A percentile compares a stretch with the other conserved stretches of the same genome.
Conservation (phyloP, 2,113 vertebrate species). For the Bubalus kerabau region DNA sequence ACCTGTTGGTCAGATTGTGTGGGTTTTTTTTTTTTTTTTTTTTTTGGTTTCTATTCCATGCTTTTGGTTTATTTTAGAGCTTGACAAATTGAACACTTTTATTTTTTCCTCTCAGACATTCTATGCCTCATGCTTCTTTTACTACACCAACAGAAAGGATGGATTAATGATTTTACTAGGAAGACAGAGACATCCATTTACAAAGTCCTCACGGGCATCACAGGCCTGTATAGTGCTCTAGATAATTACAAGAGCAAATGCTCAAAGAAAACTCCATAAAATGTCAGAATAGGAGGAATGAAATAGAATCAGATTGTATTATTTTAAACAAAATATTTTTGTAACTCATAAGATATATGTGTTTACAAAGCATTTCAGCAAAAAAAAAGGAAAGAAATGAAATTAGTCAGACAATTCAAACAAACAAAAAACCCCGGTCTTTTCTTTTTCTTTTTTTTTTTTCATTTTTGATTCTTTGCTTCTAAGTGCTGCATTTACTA, state of each 20-base stretch:
- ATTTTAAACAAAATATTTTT: not conserved
- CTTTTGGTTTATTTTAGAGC: not conserved
- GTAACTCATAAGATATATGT: not conserved
- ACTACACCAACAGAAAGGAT: not conserved
- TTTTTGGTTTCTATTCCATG: not conserved
- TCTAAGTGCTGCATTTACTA: not conserved
- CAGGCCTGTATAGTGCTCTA: not conserved
- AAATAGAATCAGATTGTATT: not conserved
- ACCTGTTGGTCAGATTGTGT: not conserved
- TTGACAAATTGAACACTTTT: constrained; percentile 29
- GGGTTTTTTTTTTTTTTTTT: not conserved
- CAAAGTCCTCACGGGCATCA: not conserved
- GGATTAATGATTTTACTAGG: constrained; percentile 6
- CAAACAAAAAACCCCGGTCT: not conserved
- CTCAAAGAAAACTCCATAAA: not conserved
- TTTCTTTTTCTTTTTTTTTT: not conserved
- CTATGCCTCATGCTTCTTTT: not conserved
- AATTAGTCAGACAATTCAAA: not conserved
- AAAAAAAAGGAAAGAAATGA: not conserved
- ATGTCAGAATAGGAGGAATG: not conserved
- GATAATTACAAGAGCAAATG: not conserved
- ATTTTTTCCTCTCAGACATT: not conserved
- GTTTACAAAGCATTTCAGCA: not conserved
- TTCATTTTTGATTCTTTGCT: not conserved
- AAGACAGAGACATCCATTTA: not conserved